Percentiles rank a stretch among this genome's conserved stretches.
phyloP scores from a whole-genome alignment of 2,113 vertebrate genomes.

The Rhipidura dahli region DNA sequence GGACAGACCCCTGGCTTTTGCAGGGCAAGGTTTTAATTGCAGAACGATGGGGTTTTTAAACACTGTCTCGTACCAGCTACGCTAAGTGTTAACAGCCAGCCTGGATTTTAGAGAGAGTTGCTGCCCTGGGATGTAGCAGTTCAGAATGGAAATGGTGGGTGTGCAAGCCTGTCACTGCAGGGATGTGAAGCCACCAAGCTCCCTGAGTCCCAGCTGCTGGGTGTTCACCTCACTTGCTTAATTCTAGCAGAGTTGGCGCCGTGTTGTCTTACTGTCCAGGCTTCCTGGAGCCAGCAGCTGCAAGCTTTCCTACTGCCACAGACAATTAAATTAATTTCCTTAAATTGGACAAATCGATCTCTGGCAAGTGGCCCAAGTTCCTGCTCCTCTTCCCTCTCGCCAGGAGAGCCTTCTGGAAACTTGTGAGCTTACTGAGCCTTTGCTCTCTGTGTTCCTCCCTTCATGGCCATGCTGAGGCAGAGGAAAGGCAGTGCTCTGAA shows the following conservation, averaged over 20 bases:
- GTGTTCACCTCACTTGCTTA: not conserved
- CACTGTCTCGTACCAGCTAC: rapidly evolving
- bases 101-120: not conserved
- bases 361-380: not conserved
- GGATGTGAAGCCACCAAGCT: not conserved
- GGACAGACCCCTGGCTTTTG: not conserved
- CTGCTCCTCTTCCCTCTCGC: not conserved
- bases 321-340: slow-evolving; percentile 34
- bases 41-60: not conserved
- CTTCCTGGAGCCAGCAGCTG: slow-evolving; percentile 32
- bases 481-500: not conserved
- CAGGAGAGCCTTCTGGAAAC: slow-evolving; percentile 1
- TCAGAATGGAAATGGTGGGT: not conserved
- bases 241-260: not conserved
- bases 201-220: not conserved
- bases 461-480: not conserved
- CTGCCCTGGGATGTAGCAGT: not conserved
- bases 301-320: slow-evolving; percentile 3
- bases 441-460: rapidly evolving
- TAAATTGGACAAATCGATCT: not conserved
- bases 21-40: not conserved
- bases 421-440: not conserved
- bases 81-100: not conserved
- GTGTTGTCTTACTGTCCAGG: not conserved
- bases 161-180: not conserved